A percentile compares a stretch with the other conserved stretches of the same genome.
phyloP scores from a whole-genome alignment of 2,113 vertebrate species.

The Dascyllus trimaculatus region DNA sequence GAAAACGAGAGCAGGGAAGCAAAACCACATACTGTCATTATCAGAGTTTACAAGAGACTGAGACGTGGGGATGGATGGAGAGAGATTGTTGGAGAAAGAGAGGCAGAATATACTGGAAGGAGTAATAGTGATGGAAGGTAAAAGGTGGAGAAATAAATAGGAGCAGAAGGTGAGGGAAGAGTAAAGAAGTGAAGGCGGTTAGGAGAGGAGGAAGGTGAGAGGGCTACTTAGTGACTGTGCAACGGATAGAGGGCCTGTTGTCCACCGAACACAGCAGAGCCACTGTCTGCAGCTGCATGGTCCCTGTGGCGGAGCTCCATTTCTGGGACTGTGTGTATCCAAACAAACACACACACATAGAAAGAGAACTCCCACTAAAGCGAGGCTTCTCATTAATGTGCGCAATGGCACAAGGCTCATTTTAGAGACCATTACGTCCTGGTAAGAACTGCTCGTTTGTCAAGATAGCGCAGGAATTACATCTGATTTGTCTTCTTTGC shows the following conservation, averaged over 20 bases:
- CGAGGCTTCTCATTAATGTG: conserved; percentile 63
- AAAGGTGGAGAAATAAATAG: conserved; percentile 13
- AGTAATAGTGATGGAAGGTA: background rate
- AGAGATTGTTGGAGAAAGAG: conserved; percentile 30
- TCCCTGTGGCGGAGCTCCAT: conserved; percentile 56
- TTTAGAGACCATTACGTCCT: conserved; percentile 58
- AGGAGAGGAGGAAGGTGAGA: conserved; percentile 49
- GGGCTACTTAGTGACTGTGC: conserved; percentile 35
- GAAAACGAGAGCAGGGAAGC: conserved; percentile 61
- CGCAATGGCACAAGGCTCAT: conserved; percentile 37
- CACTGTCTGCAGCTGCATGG: conserved; percentile 79
- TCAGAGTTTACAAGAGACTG: conserved; percentile 57
- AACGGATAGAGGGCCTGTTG: conserved; percentile 68
- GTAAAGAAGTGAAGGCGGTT: conserved; percentile 24
- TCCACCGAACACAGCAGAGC: conserved; percentile 68
- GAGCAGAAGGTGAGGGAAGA: conserved; percentile 25
- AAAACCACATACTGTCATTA: conserved; percentile 63
- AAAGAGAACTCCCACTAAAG: background rate
- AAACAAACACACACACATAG: conserved; percentile 30
- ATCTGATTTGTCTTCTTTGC: conserved; percentile 41
- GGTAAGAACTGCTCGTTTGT: conserved; percentile 45
- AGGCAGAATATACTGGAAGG: conserved; percentile 12
- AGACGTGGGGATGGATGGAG: conserved; percentile 28
- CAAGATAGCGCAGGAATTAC: conserved; percentile 28
- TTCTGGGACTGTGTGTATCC: conserved; percentile 23